Base-by-base conservation (phyloP, 2,888 invertebrate species). In the Leuctra nigra region DNA sequence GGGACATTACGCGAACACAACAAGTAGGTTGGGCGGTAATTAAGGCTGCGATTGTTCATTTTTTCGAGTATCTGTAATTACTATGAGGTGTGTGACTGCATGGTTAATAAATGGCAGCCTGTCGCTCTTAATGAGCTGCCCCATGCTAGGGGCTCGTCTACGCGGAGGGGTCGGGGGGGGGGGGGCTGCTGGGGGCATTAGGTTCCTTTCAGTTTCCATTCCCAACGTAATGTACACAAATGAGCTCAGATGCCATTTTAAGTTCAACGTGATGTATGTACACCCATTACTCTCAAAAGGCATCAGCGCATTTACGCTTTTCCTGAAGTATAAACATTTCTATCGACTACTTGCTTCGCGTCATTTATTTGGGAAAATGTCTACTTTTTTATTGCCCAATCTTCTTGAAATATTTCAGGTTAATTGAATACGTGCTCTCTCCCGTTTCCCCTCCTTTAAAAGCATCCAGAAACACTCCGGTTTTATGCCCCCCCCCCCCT, bases 81-180 rank as follows among this genome's bases (percentile, higher is more conserved):
- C 35, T 35, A 35, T 50, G 16, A 35, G 50, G 33, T 50, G 50
- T 35, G 29, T 29, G 50, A 35, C 6, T 7, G 6, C 35, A 22
- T 18, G 50, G 33, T 18, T 29, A 14, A 50, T 35, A 50, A 50
- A 50, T 50, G 50, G 35, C 50, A 20, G 18, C 22, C 50, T 50
- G 50, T 50, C 50, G 50, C 4, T 3, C 18, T 7, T 54, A 54
- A 54, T 46, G 54, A 54, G 54, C 24, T 44, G 20, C 46, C 54
- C 41, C 54, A 54, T 54, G 54, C 54, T 20, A 54, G 46, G 35
- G 25, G 25, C 54, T 41, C 54, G 46, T 54, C 46, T 44, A 54
- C 54, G 41, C 4, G 14, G 41, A 7, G 29, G 29, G 29, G 11
- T 6, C 7, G 6, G n/a, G n/a, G n/a, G 29, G 29, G 11, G 29